phyloP scores from a whole-genome alignment of 2,888 invertebrate genomes.

The Andrena hattorfiana region DNA sequence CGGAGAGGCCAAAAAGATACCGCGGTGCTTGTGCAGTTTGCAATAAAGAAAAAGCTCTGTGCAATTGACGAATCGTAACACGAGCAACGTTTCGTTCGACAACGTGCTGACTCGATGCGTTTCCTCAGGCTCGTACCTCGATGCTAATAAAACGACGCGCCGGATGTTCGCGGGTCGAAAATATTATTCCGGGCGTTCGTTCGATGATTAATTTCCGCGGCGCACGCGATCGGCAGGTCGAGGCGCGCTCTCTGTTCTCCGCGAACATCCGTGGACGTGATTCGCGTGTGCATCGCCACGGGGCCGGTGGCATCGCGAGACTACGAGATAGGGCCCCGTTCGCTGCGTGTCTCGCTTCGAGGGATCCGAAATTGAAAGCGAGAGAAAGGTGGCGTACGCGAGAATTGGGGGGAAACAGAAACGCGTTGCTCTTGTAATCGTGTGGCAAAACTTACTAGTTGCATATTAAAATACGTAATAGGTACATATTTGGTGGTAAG shows the following conservation, averaged over 20 bases:
- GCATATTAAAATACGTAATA: too few relatives aligned
- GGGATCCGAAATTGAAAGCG: constrained; percentile 57
- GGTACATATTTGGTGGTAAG: neutral
- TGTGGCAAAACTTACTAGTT: constrained; percentile 13
- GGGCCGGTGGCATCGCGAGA: constrained; percentile 48
- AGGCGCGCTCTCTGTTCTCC: constrained; percentile 19
- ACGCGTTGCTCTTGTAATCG: constrained; percentile 25
- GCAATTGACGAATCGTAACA: constrained; percentile 24
- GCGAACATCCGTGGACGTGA: constrained; percentile 32
- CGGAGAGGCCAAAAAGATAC: neutral
- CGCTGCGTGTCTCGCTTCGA: constrained; percentile 28
- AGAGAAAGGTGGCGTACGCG: constrained; percentile 27
- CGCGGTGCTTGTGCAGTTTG: neutral
- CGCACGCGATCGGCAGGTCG: constrained; percentile 56
- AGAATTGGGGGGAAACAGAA: constrained; percentile 39
- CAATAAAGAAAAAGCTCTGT: neutral
- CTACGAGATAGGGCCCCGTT: constrained; percentile 54
- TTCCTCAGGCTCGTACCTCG: constrained; percentile 20
- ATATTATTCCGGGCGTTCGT: constrained; percentile 41
- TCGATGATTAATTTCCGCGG: constrained; percentile 54
- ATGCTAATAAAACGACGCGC: constrained; percentile 36
- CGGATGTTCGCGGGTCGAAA: constrained; percentile 40
- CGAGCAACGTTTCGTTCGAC: constrained; percentile 33
- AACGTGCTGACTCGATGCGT: constrained; percentile 35
- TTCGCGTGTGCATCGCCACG: constrained; percentile 32